Evolutionary conservation across 2,113 vertebrate species (phyloP), one percentile per base, ranked within the genome.

Genomic region (Labeo catla): DNA sequence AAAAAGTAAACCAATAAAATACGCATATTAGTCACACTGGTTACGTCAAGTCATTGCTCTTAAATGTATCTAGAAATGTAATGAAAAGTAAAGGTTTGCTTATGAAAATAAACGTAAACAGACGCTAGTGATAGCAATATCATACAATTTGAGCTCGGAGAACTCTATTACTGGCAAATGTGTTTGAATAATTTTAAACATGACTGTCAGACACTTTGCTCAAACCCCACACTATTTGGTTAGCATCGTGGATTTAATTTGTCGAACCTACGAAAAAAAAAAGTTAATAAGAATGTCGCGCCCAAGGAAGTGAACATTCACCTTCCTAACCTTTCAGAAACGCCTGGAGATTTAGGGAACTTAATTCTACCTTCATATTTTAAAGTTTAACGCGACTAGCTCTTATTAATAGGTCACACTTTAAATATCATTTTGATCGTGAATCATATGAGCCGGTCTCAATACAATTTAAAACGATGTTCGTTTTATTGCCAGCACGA

Each of bases 181-280:
- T 92, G 93, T 94, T 91, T 78, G 89, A 92, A 91, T 93, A 89
- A 93, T 92, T 92, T 89, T 15, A 73, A 91, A 90, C 89, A 90
- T 83, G 90, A 89, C 92, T 93, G 92, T 93, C 89, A 91, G 88
- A 92, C 91, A 89, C 61, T 77, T 73, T 88, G 80, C 87, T 70
- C 87, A 87, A 82, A 83, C 85, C 54, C 74, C 66, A 74, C 86
- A 84, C 77, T 93, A 88, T 93, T 94, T 93, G 90, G 88, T 91
- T 93, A 78, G 86, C 84, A 89, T 87, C 47, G 88, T 88, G 90
- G 85, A 91, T 93, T 94, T 92, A 92, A 94, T 93, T 93, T 93
- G 89, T 92, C 87, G 89, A 93, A 90, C 89, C 86, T 84, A n/a
- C 21, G 6, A 65, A 85, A 68, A 79, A 65, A 83, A 90, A 91